Evolutionary conservation across 2,797 vertebrate species (phyloP).

Genomic region (Rhinatrema bivittatum): DNA sequence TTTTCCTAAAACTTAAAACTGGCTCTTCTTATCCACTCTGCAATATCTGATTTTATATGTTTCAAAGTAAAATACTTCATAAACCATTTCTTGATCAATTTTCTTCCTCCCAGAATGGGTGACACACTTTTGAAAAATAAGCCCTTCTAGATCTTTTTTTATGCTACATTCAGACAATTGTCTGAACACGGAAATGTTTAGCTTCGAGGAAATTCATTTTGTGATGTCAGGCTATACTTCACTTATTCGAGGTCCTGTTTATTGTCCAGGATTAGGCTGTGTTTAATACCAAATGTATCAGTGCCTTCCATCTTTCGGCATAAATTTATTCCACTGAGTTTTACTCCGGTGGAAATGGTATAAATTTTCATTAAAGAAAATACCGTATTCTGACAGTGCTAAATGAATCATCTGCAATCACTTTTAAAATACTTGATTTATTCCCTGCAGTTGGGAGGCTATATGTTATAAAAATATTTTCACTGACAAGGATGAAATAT

Average conservation of each 20-base stretch:
- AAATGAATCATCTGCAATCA: constrained; percentile 41
- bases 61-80: too few relatives aligned
- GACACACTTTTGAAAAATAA: too few relatives aligned
- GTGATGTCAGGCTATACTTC: constrained; percentile 1
- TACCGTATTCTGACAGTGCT: constrained; percentile 29
- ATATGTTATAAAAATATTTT: constrained; percentile 45
- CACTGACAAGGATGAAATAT: constrained; percentile 42
- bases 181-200: constrained; percentile 14
- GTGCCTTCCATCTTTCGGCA: constrained; percentile 7
- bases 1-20: too few relatives aligned
- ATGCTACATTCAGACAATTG: background rate
- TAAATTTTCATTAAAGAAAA: constrained; percentile 50
- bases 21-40: too few relatives aligned
- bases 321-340: constrained; percentile 25
- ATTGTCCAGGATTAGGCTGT: constrained; percentile 2
- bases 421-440: constrained; percentile 47
- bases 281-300: constrained; percentile 9
- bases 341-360: constrained; percentile 24
- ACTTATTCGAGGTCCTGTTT: background rate
- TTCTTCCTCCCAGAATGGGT: too few relatives aligned
- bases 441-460: constrained; percentile 26
- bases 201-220: constrained; percentile 1
- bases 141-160: too few relatives aligned
- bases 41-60: too few relatives aligned
- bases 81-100: too few relatives aligned